Evolutionary conservation across 2,888 invertebrate genomes (phyloP), one percentile per base, ranked within the genome.

Genomic region (Perdita meconis): DNA sequence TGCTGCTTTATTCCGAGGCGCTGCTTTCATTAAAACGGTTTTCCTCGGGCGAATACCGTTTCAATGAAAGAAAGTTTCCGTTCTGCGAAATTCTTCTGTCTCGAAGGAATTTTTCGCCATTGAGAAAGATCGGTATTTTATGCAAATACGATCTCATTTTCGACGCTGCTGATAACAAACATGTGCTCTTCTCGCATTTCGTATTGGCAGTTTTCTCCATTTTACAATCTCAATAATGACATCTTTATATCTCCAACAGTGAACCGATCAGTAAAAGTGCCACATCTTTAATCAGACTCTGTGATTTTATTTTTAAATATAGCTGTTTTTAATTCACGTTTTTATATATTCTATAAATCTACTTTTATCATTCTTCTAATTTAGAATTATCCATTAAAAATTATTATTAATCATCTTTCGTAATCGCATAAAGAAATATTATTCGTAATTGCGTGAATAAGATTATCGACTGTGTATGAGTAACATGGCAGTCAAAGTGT

Each of bases 11-110:
- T 77, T 56, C 38, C 22, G 8, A 16, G 22, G 34, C 50, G 68
- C 34, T 59, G 68, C 63, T 77, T 77, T 77, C 68, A 75, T 75
- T 77, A 68, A 68, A 77, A 77, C 75, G 76, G 77, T 75, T 77
- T 75, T 64, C 75, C 68, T 57, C 47, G 44, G 24, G 57, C 42
- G 50, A 50, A 63, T 68, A 75, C 77, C 67, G 75, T 77, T 75
- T 68, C 63, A 36, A 75, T 60, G 68, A 55, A 77, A 63, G 77
- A 77, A 77, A 77, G 76, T 77, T 57, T 63, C 73, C 66, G 61
- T 76, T 75, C 51, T 1, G 22, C 36, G 30, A 19, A 36, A 56
- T 75, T 34, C 30, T 16, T 12, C 12, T 24, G 19, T 42, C 16
- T 22, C n/a, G 13, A 19, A 12, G 44, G 22, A n/a, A 65, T 55